Percentiles rank a stretch among this genome's conserved stretches.
These are phyloP conservation scores for Temnothorax longispinosus DNA, from an alignment of 1,140 invertebrate genomes.

Conservation along the genomic window DNA sequence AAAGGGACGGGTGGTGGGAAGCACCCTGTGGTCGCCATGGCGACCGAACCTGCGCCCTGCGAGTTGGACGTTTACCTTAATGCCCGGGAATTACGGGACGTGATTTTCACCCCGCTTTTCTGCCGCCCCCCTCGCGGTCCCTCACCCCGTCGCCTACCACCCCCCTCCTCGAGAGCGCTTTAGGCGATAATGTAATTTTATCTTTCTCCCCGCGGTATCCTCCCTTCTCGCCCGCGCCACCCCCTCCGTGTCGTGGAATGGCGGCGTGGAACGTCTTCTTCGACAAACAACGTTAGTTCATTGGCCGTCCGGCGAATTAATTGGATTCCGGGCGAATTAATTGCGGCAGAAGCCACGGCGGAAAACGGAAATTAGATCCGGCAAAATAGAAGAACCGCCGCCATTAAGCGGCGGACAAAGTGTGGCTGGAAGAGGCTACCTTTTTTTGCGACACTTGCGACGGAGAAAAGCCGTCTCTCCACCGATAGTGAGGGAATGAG, in stretches of 20 bases:
- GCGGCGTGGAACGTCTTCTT: slow-evolving; percentile 73
- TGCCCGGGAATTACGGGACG: slow-evolving; percentile 85
- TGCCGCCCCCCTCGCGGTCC: slow-evolving; percentile 59
- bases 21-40: slow-evolving; percentile 79
- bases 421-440: slow-evolving; percentile 46
- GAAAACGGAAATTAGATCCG: slow-evolving; percentile 67
- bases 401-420: slow-evolving; percentile 69
- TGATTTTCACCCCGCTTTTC: slow-evolving; percentile 80
- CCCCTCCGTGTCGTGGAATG: slow-evolving; percentile 42
- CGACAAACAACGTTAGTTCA: slow-evolving; percentile 82
- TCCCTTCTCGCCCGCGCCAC: background rate
- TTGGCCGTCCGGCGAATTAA: slow-evolving; percentile 69
- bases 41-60: slow-evolving; percentile 83
- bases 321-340: slow-evolving; percentile 73
- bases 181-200: slow-evolving; percentile 76
- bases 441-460: background rate
- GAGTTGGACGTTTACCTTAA: slow-evolving; percentile 85
- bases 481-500: slow-evolving; percentile 44
- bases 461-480: slow-evolving; percentile 53
- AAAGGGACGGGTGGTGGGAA: slow-evolving; percentile 75
- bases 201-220: slow-evolving; percentile 39
- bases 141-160: slow-evolving; percentile 7
- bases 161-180: slow-evolving; percentile 63
- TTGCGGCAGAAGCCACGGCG: slow-evolving; percentile 74
- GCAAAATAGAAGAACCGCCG: slow-evolving; percentile 60